Conservation (phyloP, 1,140 invertebrate species). For the Temnothorax longispinosus region DNA sequence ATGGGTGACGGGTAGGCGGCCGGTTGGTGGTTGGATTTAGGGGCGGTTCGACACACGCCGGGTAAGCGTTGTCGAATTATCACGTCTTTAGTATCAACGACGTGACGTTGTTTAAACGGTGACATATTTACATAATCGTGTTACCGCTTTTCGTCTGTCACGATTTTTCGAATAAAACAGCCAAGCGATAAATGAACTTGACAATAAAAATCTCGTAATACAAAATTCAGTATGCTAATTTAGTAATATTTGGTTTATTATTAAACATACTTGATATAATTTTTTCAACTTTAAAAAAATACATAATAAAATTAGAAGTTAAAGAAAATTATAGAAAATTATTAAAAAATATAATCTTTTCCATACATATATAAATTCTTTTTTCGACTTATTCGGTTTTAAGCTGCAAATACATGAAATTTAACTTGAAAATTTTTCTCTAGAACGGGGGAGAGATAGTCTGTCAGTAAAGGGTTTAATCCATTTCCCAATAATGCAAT, state of each 20-base stretch:
- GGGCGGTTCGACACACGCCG: neutral
- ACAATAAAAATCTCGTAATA: neutral
- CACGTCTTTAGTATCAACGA: neutral
- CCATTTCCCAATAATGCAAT: constrained; percentile 12
- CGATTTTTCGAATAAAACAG: neutral
- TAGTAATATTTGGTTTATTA: neutral
- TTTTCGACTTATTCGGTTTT: neutral
- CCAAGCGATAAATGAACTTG: neutral
- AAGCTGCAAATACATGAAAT: neutral
- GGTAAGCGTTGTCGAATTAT: constrained; percentile 44
- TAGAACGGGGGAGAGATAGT: neutral
- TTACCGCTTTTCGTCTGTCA: neutral
- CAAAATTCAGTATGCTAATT: neutral
- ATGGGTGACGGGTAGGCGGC: constrained; percentile 2
- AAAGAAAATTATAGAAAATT: neutral
- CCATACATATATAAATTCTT: neutral
- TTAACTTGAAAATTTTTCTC: constrained; percentile 10
- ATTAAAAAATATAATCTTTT: neutral
- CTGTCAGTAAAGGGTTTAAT: neutral
- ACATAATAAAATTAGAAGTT: neutral
- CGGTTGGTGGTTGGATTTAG: neutral
- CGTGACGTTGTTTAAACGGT: constrained; percentile 29
- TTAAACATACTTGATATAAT: neutral
- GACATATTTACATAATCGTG: constrained; percentile 21
- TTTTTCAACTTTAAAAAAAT: neutral